Base-by-base conservation (phyloP, 2,888 invertebrate genomes). In the Parochlus steinenii region DNA sequence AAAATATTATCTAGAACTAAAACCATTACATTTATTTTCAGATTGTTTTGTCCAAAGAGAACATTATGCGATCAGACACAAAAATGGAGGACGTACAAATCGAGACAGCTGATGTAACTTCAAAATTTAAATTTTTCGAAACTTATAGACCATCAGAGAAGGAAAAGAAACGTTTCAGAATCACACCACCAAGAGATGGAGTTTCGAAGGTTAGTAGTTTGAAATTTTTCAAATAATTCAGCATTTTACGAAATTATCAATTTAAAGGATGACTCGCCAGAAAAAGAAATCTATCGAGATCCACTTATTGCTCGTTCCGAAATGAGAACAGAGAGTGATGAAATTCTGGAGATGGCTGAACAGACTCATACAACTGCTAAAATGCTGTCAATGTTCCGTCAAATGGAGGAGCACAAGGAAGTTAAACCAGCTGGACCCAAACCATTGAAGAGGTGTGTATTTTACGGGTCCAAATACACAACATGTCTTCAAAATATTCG, bases 91-190 rank as follows among this genome's bases (percentile, higher is more conserved):
- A 86, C 47, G 70, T 85, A 15, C 69, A 71, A 49, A 74, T 85
- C 38, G 71, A 78, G 58, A 83, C 85, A 1, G 74, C 79, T 1
- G 85, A 86, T 56, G 74, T 89, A 46, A 74, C 80, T 37, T 75
- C 81, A 53, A 70, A 82, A 48, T 90, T 87, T 67, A 79, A 81
- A 61, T 89, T 87, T 67, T 89, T 89, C 62, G 87, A 87, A 67
- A 77, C 76, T 0, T 87, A 81, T 65, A 71, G 68, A 49, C 79
- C 81, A 32, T 74, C 76, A 45, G 68, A 69, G 46, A 63, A 66
- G 49, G 61, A 67, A 44, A 67, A 72, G 47, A 78, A 74, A 56
- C 67, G 72, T 54, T 87, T 87, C 64, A 70, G 86, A 46, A 85
- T 87, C 61, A 87, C 87, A 24, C 87, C 89, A 41, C 87, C 89